Evolutionary conservation across 2,888 invertebrate species (phyloP).

Genomic region (Adelognathus sp.): DNA sequence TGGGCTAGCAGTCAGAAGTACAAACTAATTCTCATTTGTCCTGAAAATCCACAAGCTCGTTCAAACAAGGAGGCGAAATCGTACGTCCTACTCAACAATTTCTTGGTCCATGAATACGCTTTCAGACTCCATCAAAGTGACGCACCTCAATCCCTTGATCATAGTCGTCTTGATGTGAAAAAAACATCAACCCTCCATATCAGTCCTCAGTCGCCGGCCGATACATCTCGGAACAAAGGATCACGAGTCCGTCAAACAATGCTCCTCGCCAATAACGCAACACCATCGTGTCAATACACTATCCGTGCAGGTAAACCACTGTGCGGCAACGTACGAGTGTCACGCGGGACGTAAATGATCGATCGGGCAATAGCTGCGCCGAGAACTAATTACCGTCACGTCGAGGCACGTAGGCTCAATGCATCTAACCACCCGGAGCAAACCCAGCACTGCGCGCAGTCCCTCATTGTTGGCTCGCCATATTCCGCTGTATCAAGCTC

Average conservation of each 20-base stretch:
- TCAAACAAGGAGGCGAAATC: too few relatives aligned
- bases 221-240: conserved; percentile 35
- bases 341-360: conserved; percentile 59
- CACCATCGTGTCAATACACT: background rate
- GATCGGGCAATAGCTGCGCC: conserved; percentile 55
- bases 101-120: too few relatives aligned
- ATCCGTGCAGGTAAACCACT: background rate
- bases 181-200: background rate
- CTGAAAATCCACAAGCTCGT: too few relatives aligned
- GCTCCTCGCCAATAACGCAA: too few relatives aligned
- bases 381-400: conserved; percentile 64
- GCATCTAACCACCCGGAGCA: conserved; percentile 33
- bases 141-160: too few relatives aligned
- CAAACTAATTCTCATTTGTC: too few relatives aligned
- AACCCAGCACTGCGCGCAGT: background rate
- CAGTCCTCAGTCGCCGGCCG: conserved; percentile 16
- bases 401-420: conserved; percentile 49
- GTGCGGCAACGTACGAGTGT: conserved; percentile 38
- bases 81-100: too few relatives aligned
- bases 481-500: background rate
- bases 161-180: background rate
- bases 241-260: conserved; percentile 27
- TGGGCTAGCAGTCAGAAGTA: too few relatives aligned
- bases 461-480: conserved; percentile 25
- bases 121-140: too few relatives aligned